These are phyloP conservation scores for Aspidoscelis tigris DNA, from an alignment of 2,113 vertebrate species.

Conservation along the genomic window DNA sequence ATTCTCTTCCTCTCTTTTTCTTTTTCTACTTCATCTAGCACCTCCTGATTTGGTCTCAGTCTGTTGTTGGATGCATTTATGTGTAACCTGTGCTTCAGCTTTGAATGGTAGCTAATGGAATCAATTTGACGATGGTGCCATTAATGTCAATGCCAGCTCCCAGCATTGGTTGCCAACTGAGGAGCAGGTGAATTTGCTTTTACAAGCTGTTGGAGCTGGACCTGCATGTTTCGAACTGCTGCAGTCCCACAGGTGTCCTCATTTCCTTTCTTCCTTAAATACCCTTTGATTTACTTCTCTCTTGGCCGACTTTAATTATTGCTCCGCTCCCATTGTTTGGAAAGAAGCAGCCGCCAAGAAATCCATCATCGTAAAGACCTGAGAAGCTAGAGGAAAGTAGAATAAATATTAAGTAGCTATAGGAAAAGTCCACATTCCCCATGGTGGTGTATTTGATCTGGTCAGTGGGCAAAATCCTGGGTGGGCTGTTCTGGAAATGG, in stretches of 20 bases:
- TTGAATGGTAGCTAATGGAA: background rate
- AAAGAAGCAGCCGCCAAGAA: constrained; percentile 23
- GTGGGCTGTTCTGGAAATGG: background rate
- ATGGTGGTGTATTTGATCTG: background rate
- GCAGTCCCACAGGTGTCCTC: constrained; percentile 60
- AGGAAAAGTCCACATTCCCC: background rate
- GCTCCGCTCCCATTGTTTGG: background rate
- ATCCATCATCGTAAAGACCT: fast-evolving
- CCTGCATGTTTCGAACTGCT: constrained; percentile 49
- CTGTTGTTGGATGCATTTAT: too few species aligned
- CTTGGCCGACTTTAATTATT: constrained; percentile 59
- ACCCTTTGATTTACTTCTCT: constrained; percentile 60
- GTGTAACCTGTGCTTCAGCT: too few species aligned
- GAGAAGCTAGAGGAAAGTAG: background rate
- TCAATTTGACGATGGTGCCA: background rate
- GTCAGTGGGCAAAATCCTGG: background rate
- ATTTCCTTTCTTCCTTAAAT: constrained; percentile 54
- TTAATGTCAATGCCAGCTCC: constrained; percentile 37
- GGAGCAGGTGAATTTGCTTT: constrained; percentile 58
- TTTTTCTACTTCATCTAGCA: too few species aligned
- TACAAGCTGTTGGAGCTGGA: constrained; percentile 54
- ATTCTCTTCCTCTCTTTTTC: too few species aligned
- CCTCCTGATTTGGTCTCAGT: too few species aligned
- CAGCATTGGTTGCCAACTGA: constrained; percentile 61
- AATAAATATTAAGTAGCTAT: constrained; percentile 7